Evolutionary conservation across 2,888 invertebrate genomes (phyloP).

Genomic region (Azorinus chamasolen): DNA sequence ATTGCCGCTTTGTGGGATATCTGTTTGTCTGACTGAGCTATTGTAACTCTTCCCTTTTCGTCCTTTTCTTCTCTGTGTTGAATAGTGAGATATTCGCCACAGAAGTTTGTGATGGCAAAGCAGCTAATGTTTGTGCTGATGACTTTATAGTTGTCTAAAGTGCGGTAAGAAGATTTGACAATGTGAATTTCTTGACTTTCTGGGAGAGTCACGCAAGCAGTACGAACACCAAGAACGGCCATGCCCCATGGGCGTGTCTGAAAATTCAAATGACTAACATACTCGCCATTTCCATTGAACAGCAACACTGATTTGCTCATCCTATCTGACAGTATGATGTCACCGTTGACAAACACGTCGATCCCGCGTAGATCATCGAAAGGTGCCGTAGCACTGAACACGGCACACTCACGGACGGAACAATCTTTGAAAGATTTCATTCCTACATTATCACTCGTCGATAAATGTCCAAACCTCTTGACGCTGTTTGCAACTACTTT

Average conservation of each 20-base stretch:
- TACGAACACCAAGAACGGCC: slow-evolving; percentile 46
- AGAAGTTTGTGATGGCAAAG: slow-evolving; percentile 51
- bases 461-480: slow-evolving; percentile 49
- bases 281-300: slow-evolving; percentile 50
- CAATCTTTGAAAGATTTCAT: slow-evolving; percentile 20
- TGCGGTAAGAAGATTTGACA: slow-evolving; percentile 36
- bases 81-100: slow-evolving; percentile 44
- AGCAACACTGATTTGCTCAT: slow-evolving; percentile 50
- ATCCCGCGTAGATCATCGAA: slow-evolving; percentile 52
- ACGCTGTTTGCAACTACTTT: slow-evolving; percentile 46
- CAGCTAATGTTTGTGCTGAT: slow-evolving; percentile 50
- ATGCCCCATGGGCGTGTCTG: slow-evolving; percentile 44
- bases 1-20: slow-evolving; percentile 32
- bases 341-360: slow-evolving; percentile 49
- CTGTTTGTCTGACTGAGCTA: slow-evolving; percentile 47
- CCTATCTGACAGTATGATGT: slow-evolving; percentile 42
- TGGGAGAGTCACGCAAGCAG: slow-evolving; percentile 42
- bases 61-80: slow-evolving; percentile 51
- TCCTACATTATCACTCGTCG: slow-evolving; percentile 29
- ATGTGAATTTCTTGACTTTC: slow-evolving; percentile 42
- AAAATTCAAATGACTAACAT: slow-evolving; percentile 47
- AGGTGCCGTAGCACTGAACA: slow-evolving; percentile 42
- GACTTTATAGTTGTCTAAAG: slow-evolving; percentile 31
- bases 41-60: slow-evolving; percentile 49
- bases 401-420: slow-evolving; percentile 35